Evolutionary conservation across 2,113 vertebrate genomes (phyloP).

Genomic region (crab-eating macaque (Macaca fascicularis)): T2T-MFA8v1.1 NC_088386.1:118754001-118754500

Average conservation of each 20-base stretch:
- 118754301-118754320: not conserved
- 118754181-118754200: not conserved
- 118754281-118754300: not conserved
- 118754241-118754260: not conserved
- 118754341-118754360: not conserved
- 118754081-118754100: not conserved
- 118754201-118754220: not conserved
- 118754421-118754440: not conserved
- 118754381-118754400: not conserved
- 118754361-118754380: not conserved
- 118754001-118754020: not conserved
- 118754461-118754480: not conserved
- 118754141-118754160: not conserved
- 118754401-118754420: not conserved
- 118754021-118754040: not conserved
- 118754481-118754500: not conserved
- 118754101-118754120: not conserved
- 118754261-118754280: not conserved
- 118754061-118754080: not conserved
- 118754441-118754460: no score
- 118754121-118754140: not conserved
- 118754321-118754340: not conserved
- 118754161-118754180: not conserved
- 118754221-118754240: not conserved
- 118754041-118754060: not conserved